These are phyloP conservation scores for Aldrovandia affinis DNA, from an alignment of 2,797 vertebrate species.

Conservation along the genomic window DNA sequence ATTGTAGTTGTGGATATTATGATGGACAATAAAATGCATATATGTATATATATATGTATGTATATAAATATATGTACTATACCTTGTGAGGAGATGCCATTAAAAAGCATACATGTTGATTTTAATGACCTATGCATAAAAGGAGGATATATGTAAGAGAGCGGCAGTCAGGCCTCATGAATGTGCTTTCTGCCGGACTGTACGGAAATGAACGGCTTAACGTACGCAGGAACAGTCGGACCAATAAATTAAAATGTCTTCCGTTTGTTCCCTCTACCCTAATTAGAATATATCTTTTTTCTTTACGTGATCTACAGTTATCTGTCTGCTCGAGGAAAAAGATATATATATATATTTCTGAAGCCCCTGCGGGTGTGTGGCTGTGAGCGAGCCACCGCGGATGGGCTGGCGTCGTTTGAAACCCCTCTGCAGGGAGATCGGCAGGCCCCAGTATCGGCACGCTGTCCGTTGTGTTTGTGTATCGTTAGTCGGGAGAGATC, in stretches of 20 bases:
- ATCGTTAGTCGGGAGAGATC: background rate
- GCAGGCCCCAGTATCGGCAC: background rate
- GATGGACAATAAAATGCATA: conserved; percentile 43
- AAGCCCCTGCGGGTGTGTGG: background rate
- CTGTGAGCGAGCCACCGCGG: background rate
- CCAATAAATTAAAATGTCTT: conserved; percentile 37
- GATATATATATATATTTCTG: background rate
- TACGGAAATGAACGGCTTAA: background rate
- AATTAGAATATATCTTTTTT: background rate
- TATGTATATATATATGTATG: conserved; percentile 47
- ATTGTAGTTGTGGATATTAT: conserved; percentile 39
- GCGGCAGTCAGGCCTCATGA: conserved; percentile 29
- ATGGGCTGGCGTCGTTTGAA: background rate
- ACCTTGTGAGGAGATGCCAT: conserved; percentile 39
- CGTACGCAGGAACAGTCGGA: conserved; percentile 28
- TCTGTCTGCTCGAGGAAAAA: background rate
- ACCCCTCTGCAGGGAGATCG: background rate
- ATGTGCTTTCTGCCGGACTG: background rate
- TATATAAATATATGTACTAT: conserved; percentile 45
- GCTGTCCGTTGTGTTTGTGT: background rate
- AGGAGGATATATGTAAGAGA: conserved; percentile 43
- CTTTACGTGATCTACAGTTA: background rate
- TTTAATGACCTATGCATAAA: conserved; percentile 38
- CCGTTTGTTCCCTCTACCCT: conserved; percentile 37
- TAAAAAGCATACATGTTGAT: conserved; percentile 40